These are phyloP conservation scores for Cyanoramphus novaezelandiae DNA, from an alignment of 2,113 vertebrate genomes.

Conservation along the genomic window DNA sequence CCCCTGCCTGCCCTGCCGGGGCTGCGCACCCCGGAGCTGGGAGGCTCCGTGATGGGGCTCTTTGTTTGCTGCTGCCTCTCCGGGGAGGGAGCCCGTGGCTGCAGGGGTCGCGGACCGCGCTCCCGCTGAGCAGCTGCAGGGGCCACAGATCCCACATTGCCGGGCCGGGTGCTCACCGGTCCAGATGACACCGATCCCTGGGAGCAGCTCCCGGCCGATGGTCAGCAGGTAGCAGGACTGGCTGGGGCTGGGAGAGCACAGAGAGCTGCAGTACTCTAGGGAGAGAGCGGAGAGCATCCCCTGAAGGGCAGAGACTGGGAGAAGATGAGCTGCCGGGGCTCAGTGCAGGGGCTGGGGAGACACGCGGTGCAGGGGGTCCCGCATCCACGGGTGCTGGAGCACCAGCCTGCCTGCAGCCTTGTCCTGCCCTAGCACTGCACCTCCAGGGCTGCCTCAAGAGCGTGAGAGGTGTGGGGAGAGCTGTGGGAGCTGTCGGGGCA, in stretches of 20 bases:
- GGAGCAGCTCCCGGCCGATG: conserved; percentile 81
- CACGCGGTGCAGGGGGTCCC: accelerated
- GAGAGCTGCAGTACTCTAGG: conserved; percentile 81
- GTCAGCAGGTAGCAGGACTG: conserved; percentile 84
- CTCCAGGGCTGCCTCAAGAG: neutral
- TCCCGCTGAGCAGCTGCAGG: neutral
- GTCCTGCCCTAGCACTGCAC: neutral
- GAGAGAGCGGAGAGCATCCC: neutral
- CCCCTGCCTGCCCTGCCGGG: neutral
- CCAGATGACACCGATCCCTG: conserved; percentile 83
- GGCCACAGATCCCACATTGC: neutral
- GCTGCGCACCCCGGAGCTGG: accelerated
- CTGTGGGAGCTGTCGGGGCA: neutral
- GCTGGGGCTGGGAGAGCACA: conserved; percentile 82
- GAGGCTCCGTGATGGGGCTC: neutral
- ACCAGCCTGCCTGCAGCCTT: neutral
- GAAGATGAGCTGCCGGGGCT: neutral
- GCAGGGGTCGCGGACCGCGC: neutral
- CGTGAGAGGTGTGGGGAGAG: neutral
- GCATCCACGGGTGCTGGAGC: neutral
- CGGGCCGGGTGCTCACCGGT: conserved; percentile 69
- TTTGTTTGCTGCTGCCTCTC: neutral
- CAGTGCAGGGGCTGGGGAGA: neutral
- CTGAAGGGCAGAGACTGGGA: neutral
- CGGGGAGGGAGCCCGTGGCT: accelerated